A percentile compares a stretch with the other conserved stretches of the same genome.
Evolutionary conservation across 2,113 vertebrate genomes (phyloP).

Genomic region (Pan troglodytes): DNA sequence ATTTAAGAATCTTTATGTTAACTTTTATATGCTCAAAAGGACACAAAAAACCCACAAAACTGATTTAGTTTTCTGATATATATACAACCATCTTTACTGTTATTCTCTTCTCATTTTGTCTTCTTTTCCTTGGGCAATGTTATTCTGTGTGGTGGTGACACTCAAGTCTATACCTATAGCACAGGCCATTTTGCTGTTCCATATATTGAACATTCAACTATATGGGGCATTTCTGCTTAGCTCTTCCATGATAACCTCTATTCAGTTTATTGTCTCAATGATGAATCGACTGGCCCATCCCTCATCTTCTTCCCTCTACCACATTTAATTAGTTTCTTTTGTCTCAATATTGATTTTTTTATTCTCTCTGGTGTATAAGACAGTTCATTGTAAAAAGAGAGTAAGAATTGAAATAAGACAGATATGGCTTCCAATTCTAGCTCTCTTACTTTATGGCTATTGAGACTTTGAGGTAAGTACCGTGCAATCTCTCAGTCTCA

Average conservation of each 20-base stretch:
- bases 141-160: background rate
- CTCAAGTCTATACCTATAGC: background rate
- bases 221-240: background rate
- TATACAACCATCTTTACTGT: fast-evolving
- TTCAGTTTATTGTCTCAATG: background rate
- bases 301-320: background rate
- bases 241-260: background rate
- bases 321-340: constrained; percentile 30
- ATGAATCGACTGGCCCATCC: background rate
- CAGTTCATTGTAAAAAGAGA: constrained; percentile 27
- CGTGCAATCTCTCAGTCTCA: background rate
- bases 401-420: background rate
- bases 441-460: background rate
- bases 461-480: background rate
- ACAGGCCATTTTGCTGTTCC: background rate
- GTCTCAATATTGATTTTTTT: constrained; percentile 19
- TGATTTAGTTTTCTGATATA: background rate
- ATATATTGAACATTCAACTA: background rate
- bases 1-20: background rate
- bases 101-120: background rate
- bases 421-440: background rate
- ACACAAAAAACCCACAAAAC: background rate
- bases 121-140: background rate
- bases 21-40: background rate
- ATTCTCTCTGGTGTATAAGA: background rate